phyloP scores from a whole-genome alignment of 2,888 invertebrate species.

The Metallyticus violacea region DNA sequence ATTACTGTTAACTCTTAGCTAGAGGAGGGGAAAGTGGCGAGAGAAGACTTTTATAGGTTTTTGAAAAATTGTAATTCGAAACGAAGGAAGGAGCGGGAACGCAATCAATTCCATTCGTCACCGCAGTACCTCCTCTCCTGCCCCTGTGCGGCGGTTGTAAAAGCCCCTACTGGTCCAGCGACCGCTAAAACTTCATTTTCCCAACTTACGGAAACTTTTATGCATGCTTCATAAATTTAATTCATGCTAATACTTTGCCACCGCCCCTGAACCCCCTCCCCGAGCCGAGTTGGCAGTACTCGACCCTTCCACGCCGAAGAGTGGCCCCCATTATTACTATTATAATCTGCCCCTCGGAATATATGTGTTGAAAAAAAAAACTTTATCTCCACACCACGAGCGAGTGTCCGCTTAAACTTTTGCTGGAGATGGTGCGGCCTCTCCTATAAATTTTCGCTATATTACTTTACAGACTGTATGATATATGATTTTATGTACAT shows the following conservation, averaged over 20 bases:
- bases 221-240: slow-evolving; percentile 34
- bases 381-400: neutral
- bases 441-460: no score
- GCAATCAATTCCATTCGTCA: slow-evolving; percentile 31
- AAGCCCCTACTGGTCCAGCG: slow-evolving; percentile 1
- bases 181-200: slow-evolving; percentile 31
- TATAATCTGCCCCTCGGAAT: neutral
- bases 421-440: neutral
- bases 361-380: neutral
- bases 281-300: neutral
- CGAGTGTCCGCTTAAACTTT: neutral
- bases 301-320: neutral
- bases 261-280: neutral
- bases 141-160: neutral
- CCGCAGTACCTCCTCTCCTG: slow-evolving; percentile 12
- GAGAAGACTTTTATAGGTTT: slow-evolving; percentile 30
- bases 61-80: slow-evolving; percentile 32
- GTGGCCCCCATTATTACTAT: neutral
- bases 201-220: slow-evolving; percentile 35
- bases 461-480: neutral
- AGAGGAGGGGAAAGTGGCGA: neutral
- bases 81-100: slow-evolving; percentile 25
- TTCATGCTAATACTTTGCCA: slow-evolving; percentile 29
- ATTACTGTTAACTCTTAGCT: slow-evolving; percentile 22
- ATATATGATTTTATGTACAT: neutral